These are phyloP conservation scores for Abrostola tripartita DNA, from an alignment of 2,888 invertebrate genomes.

Conservation along the genomic window DNA sequence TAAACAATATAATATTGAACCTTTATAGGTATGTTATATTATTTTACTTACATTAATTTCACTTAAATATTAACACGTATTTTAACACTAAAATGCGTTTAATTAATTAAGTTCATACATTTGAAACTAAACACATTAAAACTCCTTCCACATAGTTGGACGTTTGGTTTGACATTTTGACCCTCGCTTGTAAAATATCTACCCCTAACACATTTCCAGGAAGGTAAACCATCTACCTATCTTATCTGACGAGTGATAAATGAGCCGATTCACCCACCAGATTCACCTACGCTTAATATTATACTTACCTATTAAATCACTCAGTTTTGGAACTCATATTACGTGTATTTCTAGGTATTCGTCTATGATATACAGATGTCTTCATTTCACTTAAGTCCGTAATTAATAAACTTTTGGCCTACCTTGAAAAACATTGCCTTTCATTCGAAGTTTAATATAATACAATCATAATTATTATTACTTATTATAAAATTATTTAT, in stretches of 20 bases:
- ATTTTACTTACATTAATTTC: too few species aligned
- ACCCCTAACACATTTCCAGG: slow-evolving; percentile 9
- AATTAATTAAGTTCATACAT: slow-evolving; percentile 1
- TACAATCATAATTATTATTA: too few species aligned
- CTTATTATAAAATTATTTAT: too few species aligned
- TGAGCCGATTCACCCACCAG: slow-evolving; percentile 15
- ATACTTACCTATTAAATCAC: neutral
- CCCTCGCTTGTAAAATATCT: slow-evolving; percentile 14
- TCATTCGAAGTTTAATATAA: too few species aligned
- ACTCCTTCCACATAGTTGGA: slow-evolving; percentile 1
- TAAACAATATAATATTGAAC: too few species aligned
- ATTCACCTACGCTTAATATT: slow-evolving; percentile 9
- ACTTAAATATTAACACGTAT: neutral
- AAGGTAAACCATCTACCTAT: slow-evolving; percentile 13
- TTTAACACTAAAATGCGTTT: neutral
- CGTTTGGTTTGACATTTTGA: slow-evolving; percentile 15
- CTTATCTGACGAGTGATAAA: slow-evolving; percentile 17
- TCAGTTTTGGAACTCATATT: neutral
- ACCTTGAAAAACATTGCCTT: too few species aligned
- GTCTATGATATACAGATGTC: too few species aligned
- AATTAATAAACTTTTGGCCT: too few species aligned
- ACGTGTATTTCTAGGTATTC: too few species aligned
- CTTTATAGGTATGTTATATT: too few species aligned
- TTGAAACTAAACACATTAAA: slow-evolving; percentile 1
- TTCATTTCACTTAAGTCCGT: too few species aligned